Evolutionary conservation across 2,888 invertebrate species (phyloP).

Genomic region (Tetramorium bicarinatum): DNA sequence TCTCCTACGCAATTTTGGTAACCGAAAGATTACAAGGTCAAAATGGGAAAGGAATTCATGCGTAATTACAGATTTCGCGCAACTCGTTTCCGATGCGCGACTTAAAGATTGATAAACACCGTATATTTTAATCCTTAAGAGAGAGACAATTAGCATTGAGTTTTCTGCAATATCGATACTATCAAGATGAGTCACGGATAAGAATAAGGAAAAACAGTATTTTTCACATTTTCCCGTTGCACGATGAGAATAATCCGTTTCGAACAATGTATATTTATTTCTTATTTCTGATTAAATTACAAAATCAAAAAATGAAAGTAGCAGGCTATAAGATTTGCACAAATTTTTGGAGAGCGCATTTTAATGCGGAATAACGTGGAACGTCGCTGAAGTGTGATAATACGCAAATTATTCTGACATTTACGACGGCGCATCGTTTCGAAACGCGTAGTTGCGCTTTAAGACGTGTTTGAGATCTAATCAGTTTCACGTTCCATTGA

Average conservation of each 20-base stretch:
- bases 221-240: not conserved
- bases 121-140: not conserved
- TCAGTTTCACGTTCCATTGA: constrained; percentile 42
- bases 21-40: constrained; percentile 4
- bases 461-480: constrained; percentile 27
- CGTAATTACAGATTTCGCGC: constrained; percentile 11
- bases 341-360: not conserved
- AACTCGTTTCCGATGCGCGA: not conserved
- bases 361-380: too few relatives aligned
- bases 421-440: constrained; percentile 28
- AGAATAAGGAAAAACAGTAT: not conserved
- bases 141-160: not conserved
- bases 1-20: not conserved
- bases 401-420: constrained; percentile 42
- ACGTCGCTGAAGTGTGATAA: not conserved
- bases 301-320: not conserved
- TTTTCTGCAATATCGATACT: not conserved
- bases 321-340: not conserved
- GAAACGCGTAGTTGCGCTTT: constrained; percentile 18
- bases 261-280: not conserved
- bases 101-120: not conserved
- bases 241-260: not conserved
- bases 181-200: not conserved
- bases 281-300: constrained; percentile 12
- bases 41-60: not conserved